Conservation (phyloP, 1,140 invertebrate genomes). For the Procambarus virginalis region DNA sequence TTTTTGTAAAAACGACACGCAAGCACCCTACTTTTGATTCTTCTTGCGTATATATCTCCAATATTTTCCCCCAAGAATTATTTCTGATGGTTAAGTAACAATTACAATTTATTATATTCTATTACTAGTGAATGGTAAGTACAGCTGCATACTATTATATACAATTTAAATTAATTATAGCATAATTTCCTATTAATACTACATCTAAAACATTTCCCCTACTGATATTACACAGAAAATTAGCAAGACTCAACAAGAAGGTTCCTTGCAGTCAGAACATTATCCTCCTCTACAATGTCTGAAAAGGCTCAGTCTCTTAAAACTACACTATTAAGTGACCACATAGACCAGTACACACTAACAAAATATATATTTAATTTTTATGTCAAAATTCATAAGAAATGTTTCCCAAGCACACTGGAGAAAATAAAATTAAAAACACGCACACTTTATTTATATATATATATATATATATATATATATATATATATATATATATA, state of each 20-base stretch:
- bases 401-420: too few relatives aligned
- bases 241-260: background rate
- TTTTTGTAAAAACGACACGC: background rate
- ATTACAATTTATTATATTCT: background rate
- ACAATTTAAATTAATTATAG: background rate
- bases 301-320: background rate
- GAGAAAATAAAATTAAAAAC: too few relatives aligned
- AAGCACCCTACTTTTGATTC: background rate
- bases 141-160: background rate
- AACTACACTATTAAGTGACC: background rate
- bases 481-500: too few relatives aligned
- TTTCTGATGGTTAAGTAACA: constrained; percentile 4
- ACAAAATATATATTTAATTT: background rate
- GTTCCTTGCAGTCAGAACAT: background rate
- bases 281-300: background rate
- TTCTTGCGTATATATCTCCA: background rate
- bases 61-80: background rate
- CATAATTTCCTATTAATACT: background rate
- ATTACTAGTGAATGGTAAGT: constrained; percentile 2
- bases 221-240: background rate
- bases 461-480: too few relatives aligned
- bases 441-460: too few relatives aligned
- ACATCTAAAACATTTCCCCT: background rate
- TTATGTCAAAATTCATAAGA: background rate
- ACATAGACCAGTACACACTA: background rate